Base-by-base conservation (phyloP, 2,888 invertebrate genomes). In the Cerastoderma edule region DNA sequence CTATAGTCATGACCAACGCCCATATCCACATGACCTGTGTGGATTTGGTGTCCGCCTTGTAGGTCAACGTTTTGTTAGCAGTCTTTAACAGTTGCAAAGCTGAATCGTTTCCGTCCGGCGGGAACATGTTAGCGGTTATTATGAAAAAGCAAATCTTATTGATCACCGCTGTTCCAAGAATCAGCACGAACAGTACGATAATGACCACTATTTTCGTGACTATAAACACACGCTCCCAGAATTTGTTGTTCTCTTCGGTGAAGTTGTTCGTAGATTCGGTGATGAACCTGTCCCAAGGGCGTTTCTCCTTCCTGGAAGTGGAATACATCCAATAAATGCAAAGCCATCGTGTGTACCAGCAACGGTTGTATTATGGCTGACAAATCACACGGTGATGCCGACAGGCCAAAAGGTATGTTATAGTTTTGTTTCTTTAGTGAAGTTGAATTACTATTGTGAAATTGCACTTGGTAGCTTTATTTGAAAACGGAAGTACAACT, bases 1-100 rank as follows among this genome's bases (percentile, higher is more conserved):
- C 79, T 19, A 85, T 84, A 32, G 84, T 80, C 46, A 88, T 60
- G 30, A 87, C 74, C 8, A 89, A 48, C 2, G 87, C 80, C 89
- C 89, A 89, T 24, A 89, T 80, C 89, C 88, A 89, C n/a, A 80
- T 74, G 4, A 87, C 85, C 60, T 89, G 82, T 27, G 79, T 80
- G 2, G 60, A 22, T 13, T 22, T 22, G n/a, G 1, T 35, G 6
- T 19, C 19, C 22, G 1, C 13, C 1, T 39, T 22, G 46, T 72
- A 71, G 27, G 67, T 53, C 22, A 63, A 44, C 19, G 53, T 24
- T 6, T n/a, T 28, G 27, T 65, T 63, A 22, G 39, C 48, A 0
- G 50, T 27, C 24, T 67, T 71, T 10, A 67, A 24, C 3, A 33
- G 28, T 5, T 10, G 48, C 22, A 50, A 16, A 22, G 8, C n/a